These are phyloP conservation scores for Temnothorax longispinosus DNA, from an alignment of 1,140 invertebrate genomes.

Conservation along the genomic window DNA sequence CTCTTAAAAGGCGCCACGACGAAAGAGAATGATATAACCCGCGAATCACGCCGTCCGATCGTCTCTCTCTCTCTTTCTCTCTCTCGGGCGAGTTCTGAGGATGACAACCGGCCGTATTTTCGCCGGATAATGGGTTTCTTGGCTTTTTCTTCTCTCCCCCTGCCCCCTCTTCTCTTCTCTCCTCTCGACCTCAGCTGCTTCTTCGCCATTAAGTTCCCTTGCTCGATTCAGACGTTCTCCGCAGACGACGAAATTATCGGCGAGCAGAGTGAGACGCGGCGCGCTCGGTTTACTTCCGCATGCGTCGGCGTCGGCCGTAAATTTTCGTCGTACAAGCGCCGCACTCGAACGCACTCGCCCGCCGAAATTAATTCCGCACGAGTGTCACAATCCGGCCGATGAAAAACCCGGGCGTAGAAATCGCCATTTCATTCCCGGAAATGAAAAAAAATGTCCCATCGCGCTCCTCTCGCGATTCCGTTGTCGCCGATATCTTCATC, in stretches of 20 bases:
- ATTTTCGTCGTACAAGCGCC: conserved; percentile 38
- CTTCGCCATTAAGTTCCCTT: conserved; percentile 67
- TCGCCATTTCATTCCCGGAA: conserved; percentile 15
- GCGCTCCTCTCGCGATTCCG: background rate
- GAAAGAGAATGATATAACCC: conserved; percentile 41
- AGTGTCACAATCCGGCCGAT: conserved; percentile 14
- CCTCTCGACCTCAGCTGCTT: conserved; percentile 59
- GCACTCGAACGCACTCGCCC: conserved; percentile 45
- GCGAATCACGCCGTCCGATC: conserved; percentile 38
- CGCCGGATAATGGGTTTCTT: conserved; percentile 73
- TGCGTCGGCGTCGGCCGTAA: conserved; percentile 29
- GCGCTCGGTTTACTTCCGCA: conserved; percentile 31
- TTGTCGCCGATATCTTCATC: background rate
- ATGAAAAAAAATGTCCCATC: conserved; percentile 29
- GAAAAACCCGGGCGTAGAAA: conserved; percentile 23
- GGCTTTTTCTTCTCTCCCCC: conserved; percentile 63
- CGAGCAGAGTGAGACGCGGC: background rate
- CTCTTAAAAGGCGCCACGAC: conserved; percentile 22
- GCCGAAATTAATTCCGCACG: conserved; percentile 40
- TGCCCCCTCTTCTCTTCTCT: too few species aligned
- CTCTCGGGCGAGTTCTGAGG: conserved; percentile 61
- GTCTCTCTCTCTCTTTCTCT: conserved; percentile 20
- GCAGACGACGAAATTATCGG: conserved; percentile 72
- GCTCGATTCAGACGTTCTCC: conserved; percentile 61
- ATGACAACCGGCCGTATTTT: conserved; percentile 78